These are phyloP conservation scores for Zapornia atra DNA, from an alignment of 2,113 vertebrate genomes.

Conservation along the genomic window DNA sequence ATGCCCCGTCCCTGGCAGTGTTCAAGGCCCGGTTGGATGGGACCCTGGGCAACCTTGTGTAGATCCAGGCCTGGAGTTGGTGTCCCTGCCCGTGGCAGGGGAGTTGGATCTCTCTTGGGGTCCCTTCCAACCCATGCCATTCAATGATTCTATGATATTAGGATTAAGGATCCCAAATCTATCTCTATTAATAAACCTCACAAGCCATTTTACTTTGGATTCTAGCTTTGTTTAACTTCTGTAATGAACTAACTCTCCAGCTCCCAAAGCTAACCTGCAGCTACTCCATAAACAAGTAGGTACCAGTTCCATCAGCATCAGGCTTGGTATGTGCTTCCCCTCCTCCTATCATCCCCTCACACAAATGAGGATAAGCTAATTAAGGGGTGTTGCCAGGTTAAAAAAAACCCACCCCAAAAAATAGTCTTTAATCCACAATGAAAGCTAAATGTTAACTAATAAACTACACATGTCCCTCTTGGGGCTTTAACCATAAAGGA, in stretches of 20 bases:
- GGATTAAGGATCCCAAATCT: not conserved
- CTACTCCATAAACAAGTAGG: not conserved
- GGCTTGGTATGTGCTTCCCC: not conserved
- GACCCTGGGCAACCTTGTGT: no score
- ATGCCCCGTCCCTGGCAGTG: no score
- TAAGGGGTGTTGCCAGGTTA: not conserved
- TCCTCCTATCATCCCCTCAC: not conserved
- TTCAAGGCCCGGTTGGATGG: no score
- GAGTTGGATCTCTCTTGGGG: no score
- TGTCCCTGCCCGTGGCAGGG: no score
- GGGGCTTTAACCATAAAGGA: not conserved
- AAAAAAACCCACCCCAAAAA: not conserved
- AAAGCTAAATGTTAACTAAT: constrained; percentile 64
- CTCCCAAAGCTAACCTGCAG: not conserved
- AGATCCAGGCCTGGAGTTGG: no score
- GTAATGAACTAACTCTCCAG: not conserved
- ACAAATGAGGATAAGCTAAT: not conserved
- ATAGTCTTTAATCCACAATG: not conserved
- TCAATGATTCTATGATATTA: no score
- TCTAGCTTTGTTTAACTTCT: not conserved
- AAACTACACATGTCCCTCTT: not conserved
- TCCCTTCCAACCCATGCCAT: no score
- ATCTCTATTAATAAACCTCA: not conserved
- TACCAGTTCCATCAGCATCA: not conserved
- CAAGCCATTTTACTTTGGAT: not conserved